phyloP scores from a whole-genome alignment of 1,140 invertebrate genomes.

The Pseudomyrmex sp. region DNA sequence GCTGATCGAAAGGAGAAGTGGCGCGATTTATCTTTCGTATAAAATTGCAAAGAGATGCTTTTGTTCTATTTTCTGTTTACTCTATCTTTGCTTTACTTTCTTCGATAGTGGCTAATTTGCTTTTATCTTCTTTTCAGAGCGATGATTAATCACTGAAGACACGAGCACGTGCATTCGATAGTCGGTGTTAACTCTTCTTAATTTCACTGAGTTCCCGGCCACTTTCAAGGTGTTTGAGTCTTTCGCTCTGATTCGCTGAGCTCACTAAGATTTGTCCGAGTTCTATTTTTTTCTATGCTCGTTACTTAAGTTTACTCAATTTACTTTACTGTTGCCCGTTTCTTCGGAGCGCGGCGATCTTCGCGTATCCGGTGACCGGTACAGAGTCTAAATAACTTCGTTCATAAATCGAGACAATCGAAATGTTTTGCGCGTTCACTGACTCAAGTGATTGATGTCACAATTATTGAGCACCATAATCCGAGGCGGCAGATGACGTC shows the following conservation, averaged over 20 bases:
- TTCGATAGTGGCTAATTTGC: conserved; percentile 22
- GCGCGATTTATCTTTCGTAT: not conserved
- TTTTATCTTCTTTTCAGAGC: not conserved
- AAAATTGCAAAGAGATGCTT: not conserved
- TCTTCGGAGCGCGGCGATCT: not conserved
- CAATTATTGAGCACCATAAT: no score
- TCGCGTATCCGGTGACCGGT: not conserved
- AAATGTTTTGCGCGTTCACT: not conserved
- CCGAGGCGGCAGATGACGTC: no score
- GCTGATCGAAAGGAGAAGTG: not conserved
- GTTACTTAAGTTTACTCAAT: conserved; percentile 32
- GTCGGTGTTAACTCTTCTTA: conserved; percentile 32
- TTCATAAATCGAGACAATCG: not conserved
- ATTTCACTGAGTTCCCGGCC: not conserved
- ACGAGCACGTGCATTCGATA: not conserved
- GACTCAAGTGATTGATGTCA: no score
- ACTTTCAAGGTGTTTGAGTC: not conserved
- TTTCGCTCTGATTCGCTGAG: conserved; percentile 39
- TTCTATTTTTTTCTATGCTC: not conserved
- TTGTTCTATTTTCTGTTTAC: not conserved
- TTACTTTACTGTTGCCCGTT: not conserved
- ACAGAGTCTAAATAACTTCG: no score
- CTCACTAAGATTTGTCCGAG: not conserved
- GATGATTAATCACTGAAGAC: conserved; percentile 19
- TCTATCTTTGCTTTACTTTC: not conserved